Conservation (phyloP, 2,113 vertebrate species). For the Entomyzon cyanotis region DNA sequence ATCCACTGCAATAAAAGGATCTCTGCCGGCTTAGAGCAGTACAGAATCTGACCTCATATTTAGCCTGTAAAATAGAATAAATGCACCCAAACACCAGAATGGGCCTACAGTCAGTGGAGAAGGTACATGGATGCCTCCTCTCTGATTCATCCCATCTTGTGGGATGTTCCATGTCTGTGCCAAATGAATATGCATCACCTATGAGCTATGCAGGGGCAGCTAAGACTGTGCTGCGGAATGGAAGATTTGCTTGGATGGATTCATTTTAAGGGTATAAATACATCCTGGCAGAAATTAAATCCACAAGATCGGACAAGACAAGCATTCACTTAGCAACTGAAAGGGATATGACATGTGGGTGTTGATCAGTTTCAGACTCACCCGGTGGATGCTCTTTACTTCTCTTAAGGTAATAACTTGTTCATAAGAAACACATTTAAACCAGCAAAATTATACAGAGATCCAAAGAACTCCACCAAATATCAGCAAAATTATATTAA, state of each 20-base stretch:
- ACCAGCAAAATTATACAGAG: neutral
- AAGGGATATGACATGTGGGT: neutral
- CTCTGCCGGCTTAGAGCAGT: neutral
- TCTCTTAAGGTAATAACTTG: neutral
- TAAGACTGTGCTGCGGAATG: neutral
- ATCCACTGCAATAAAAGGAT: conserved; percentile 26
- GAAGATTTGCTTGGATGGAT: neutral
- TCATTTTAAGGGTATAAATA: neutral
- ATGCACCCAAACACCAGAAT: neutral
- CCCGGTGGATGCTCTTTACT: neutral
- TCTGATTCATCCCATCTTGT: neutral
- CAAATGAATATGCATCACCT: neutral
- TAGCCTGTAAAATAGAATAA: conserved; percentile 15
- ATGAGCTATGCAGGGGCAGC: neutral
- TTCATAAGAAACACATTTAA: conserved; percentile 18
- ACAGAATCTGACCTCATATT: neutral
- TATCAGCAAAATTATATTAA: neutral
- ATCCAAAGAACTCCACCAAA: neutral
- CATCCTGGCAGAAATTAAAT: conserved; percentile 34
- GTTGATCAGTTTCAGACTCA: conserved; percentile 14
- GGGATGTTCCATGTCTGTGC: neutral
- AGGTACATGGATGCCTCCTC: neutral
- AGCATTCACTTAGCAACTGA: conserved; percentile 15
- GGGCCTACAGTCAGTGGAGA: neutral
- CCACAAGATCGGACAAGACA: neutral